phyloP scores from a whole-genome alignment of 92 coral and sea anemone genomes.

The Epizoanthus illoricatus region DNA sequence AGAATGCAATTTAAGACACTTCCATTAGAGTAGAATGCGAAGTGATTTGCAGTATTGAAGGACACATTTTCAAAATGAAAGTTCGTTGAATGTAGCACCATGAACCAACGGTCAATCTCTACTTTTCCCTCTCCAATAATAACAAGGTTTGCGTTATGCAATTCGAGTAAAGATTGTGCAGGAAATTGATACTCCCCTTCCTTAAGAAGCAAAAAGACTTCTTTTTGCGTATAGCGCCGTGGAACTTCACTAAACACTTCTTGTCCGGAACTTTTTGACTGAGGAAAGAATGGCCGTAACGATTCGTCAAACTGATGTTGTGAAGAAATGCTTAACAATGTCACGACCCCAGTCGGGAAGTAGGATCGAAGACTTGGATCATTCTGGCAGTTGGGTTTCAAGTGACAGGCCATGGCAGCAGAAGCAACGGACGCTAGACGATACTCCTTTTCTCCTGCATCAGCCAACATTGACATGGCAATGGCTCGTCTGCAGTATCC shows the following conservation, averaged over 20 bases:
- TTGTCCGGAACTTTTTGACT: not conserved
- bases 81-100: not conserved
- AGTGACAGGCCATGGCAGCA: conserved; percentile 26
- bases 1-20: not conserved
- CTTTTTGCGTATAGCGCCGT: not conserved
- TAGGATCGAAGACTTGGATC: not conserved
- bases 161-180: not conserved
- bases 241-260: not conserved
- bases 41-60: not conserved
- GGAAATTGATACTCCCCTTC: conserved; percentile 5
- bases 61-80: conserved; percentile 21
- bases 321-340: not conserved
- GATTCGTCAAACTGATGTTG: conserved; percentile 8
- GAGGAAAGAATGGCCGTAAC: not conserved
- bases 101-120: not conserved
- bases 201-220: not conserved
- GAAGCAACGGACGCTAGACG: conserved; percentile 18
- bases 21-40: not conserved
- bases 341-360: not conserved
- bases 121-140: conserved; percentile 11
- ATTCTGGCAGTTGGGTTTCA: not conserved
- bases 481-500: conserved; percentile 23
- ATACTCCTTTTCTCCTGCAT: conserved; percentile 24
- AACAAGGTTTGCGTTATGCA: not conserved
- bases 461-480: conserved; percentile 18